Evolutionary conservation across 1,140 invertebrate genomes (phyloP), one percentile per base, ranked within the genome.

Genomic region (Zaprionus lachaisei): DNA sequence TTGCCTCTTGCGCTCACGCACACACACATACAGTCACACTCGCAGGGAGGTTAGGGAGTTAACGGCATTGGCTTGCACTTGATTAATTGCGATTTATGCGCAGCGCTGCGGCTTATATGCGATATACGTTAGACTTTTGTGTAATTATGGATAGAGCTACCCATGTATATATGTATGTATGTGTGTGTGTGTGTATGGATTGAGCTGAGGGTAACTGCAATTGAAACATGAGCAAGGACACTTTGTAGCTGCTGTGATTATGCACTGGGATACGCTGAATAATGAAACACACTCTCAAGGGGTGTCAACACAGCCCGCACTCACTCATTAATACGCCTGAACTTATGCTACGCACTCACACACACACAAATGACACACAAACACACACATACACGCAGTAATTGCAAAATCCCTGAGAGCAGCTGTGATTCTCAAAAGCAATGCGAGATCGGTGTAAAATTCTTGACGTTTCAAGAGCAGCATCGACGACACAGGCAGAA

Each of bases 41-140:
- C n/a, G 17, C 31, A 37, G 44, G 26, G 54, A 70, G 60, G 56
- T 56, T 54, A 51, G 76, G 57, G 70, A 78, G 71, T 80, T 60
- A 81, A 74, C 71, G 81, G 85, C 78, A 89, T 89, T 89, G 84
- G 81, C 84, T 89, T 89, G 84, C 84, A 89, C 84, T 89, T 89
- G 84, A 89, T 89, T 89, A 89, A 89, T 89, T 89, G 85, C 84
- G 84, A 84, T 89, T 89, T 89, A 89, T 85, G 82, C 79, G 82
- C 75, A 70, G 81, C 82, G 62, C 71, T 84, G 68, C 70, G 69
- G 80, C 80, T 82, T 83, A 83, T 78, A 81, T 76, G 75, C 82
- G 70, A 79, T 84, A 85, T 84, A 77, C 69, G 79, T 55, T 51
- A 55, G 69, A 86, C 31, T 81, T 76, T 84, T 85, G 70, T 85